These are phyloP conservation scores for Drosophila anomalipes DNA, from an alignment of 2,888 invertebrate species.

Conservation along the genomic window DNA sequence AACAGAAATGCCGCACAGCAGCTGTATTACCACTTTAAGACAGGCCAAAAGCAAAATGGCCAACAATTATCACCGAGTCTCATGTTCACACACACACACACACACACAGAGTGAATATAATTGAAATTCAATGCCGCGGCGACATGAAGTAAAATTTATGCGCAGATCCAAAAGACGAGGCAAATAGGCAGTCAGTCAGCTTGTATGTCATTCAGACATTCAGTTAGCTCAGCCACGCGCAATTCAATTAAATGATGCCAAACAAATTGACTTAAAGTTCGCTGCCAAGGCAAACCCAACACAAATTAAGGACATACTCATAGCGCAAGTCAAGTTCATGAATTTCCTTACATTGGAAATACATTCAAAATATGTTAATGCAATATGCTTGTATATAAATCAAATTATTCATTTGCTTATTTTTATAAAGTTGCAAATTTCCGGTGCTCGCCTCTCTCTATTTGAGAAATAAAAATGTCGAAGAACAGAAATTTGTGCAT, in stretches of 20 bases:
- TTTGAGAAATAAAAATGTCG: neutral
- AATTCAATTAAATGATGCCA: conserved; percentile 51
- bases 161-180: conserved; percentile 5
- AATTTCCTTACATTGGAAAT: neutral
- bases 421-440: neutral
- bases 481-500: neutral
- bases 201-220: conserved; percentile 5
- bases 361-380: neutral
- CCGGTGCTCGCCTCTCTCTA: neutral
- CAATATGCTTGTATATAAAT: neutral
- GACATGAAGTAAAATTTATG: conserved; percentile 30
- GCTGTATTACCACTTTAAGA: conserved; percentile 32
- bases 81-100: conserved; percentile 1
- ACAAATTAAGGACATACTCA: conserved; percentile 6
- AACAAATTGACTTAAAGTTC: conserved; percentile 42
- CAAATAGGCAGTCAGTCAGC: neutral
- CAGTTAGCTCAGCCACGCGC: conserved; percentile 24
- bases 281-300: conserved; percentile 5
- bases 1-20: conserved; percentile 19
- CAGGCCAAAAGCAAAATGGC: conserved; percentile 24
- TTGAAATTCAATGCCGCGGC: conserved; percentile 24
- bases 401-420: neutral
- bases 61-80: conserved; percentile 41
- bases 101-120: conserved; percentile 1
- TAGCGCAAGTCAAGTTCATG: neutral